phyloP scores from a whole-genome alignment of 2,113 vertebrate species.

The Machaerirhynchus nigripectus region DNA sequence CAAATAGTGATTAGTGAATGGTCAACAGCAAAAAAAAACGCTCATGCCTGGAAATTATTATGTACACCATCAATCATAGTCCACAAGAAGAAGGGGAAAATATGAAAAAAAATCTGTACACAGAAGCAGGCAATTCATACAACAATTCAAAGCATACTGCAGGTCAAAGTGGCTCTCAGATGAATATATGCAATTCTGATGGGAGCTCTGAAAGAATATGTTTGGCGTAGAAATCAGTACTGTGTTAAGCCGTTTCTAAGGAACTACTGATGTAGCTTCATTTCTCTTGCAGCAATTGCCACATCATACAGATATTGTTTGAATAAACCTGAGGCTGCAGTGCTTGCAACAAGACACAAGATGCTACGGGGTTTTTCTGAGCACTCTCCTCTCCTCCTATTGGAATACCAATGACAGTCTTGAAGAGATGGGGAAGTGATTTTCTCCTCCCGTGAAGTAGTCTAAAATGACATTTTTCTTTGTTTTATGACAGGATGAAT shows the following conservation, averaged over 20 bases:
- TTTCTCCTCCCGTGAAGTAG: background rate
- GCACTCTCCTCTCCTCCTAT: background rate
- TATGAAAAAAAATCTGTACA: background rate
- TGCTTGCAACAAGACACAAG: background rate
- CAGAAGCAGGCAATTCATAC: background rate
- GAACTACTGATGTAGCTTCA: background rate
- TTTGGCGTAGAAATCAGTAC: background rate
- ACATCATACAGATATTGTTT: background rate
- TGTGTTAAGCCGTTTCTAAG: background rate
- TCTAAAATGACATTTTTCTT: background rate
- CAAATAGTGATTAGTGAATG: conserved; percentile 17
- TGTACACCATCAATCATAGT: background rate
- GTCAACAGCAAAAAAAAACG: background rate
- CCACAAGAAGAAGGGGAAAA: background rate
- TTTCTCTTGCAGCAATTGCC: background rate
- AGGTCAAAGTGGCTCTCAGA: background rate
- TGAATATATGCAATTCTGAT: background rate
- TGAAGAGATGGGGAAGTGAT: background rate
- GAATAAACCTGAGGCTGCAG: background rate
- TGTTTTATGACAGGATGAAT: background rate
- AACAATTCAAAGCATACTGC: background rate
- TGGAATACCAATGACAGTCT: background rate
- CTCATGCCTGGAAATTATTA: conserved; percentile 3
- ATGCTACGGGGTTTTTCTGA: background rate
- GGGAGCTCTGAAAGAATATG: background rate